Base-by-base conservation (phyloP, 2,797 vertebrate species). In the Chelon labrosus region DNA sequence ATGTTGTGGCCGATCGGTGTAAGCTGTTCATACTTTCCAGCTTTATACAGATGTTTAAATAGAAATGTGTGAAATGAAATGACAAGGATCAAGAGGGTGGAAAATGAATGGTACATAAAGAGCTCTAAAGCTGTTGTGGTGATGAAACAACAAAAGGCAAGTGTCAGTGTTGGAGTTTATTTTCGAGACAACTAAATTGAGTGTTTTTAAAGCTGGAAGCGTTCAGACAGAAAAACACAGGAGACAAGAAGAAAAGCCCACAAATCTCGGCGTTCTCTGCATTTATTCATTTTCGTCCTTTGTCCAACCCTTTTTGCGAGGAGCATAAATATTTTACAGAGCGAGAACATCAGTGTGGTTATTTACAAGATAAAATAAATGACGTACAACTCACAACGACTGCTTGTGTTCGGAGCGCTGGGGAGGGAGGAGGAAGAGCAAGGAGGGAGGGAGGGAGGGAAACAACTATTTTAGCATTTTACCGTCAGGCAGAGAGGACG, bases 281-380 rank as follows among this genome's bases (percentile, higher is more conserved):
- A 35, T 86, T 89, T 92, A 86, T 87, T 86, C 37, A 31, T 10
- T 60, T 35, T 66, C 46, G 64, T 76, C 41, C 55, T 70, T 75
- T 69, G 42, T 65, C 13, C 6, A 39, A 44, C 58, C 68, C 81
- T 60, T 20, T 35, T 20, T 35, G 14, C 20, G 27, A 75, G 57
- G 69, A 88, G 74, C 82, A 88, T 92, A 92, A 91, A 93, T 93
- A 93, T 90, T 61, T 80, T 89, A 92, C 90, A 93, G 79, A 73
- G 52, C 35, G 62, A 91, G 75, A 90, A 83, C 80, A 85, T 70
- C 70, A n/a, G 55, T 84, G 61, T 81, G 75, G 72, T 87, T 93
- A 93, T 93, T 92, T 93, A 93, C 92, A 93, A 88, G 86, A 81
- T 86, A 71, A 69, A 85, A 84, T 80, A 83, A 87, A 87, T 70